Evolutionary conservation across 2,797 vertebrate genomes (phyloP), one percentile per base, ranked within the genome.

Genomic region (Phyllotis vaccarum): DNA sequence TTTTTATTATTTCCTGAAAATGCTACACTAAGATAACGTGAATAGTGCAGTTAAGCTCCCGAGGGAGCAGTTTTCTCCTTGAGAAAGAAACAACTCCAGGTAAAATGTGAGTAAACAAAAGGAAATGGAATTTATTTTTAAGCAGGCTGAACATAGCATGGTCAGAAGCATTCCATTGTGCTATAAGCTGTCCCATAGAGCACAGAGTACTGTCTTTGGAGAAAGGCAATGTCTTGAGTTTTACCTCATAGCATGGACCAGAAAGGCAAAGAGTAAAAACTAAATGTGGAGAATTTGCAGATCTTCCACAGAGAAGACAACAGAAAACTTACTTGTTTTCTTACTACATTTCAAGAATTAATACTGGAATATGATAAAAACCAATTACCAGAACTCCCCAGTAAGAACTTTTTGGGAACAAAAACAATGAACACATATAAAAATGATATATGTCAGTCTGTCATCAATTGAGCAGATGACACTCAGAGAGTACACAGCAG

Each of bases 1-100:
- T 95, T 98, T 97, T 83, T 79, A 83, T 93, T 90, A 88, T 46
- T 95, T 40, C 49, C 24, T 49, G 14, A 68, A 49, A 96, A 21
- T 6, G 75, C 16, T 87, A 27, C 21, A 24, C 10, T 40, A 72
- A 88, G 97, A 83, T 88, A 93, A 93, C 37, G 19, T n/a, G 27
- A 96, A 90, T 29, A 29, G 62, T 34, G 27, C 78, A 76, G 82
- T 76, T 95, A 89, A 88, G 74, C 13, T 91, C 74, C 83, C 9
- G 24, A 86, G 66, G 93, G 85, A 93, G 66, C 78, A 3, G n/a
- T 97, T 95, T 75, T 68, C 24, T 58, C 58, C 70, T 70, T 90
- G n/a, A 66, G 72, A 97, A 80, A 88, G 79, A 93, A 95, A 31
- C 34, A 81, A 56, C 29, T 90, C 58, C n/a, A 76, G 81, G 54